A percentile compares a stretch with the other conserved stretches of the same genome.
phyloP scores from a whole-genome alignment of 1,140 invertebrate genomes.

The Ericerus pela region DNA sequence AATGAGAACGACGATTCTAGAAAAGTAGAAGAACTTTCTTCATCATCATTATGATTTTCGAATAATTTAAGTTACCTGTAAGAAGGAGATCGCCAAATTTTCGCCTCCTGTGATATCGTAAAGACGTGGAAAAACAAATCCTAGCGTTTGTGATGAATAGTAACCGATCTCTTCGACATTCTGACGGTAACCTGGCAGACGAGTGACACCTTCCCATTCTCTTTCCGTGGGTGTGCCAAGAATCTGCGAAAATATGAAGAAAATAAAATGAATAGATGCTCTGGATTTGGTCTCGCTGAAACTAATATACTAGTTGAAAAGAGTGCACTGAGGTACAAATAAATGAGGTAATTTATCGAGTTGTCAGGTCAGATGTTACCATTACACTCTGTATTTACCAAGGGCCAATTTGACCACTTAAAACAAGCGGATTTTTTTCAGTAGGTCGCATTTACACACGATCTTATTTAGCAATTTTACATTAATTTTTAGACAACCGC shows the following conservation, averaged over 20 bases:
- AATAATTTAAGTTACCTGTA: constrained; percentile 38
- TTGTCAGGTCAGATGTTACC: neutral
- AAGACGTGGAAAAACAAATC: constrained; percentile 71
- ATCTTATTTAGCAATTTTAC: neutral
- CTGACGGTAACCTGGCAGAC: constrained; percentile 68
- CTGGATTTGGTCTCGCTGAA: too few relatives aligned
- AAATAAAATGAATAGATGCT: constrained; percentile 7
- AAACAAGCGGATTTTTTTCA: too few relatives aligned
- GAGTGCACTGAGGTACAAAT: too few relatives aligned
- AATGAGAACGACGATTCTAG: neutral
- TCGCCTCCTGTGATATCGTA: constrained; percentile 77
- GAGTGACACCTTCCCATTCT: constrained; percentile 75
- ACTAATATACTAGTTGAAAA: too few relatives aligned
- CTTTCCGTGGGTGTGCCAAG: constrained; percentile 83
- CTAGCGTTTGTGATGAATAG: constrained; percentile 62
- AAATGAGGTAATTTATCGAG: too few relatives aligned
- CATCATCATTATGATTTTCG: neutral
- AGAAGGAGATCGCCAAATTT: constrained; percentile 63
- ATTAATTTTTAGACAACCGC: neutral
- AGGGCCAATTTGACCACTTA: too few relatives aligned
- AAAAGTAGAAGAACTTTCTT: neutral
- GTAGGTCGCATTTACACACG: neutral
- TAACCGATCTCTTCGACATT: constrained; percentile 50
- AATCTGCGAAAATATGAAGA: constrained; percentile 36
- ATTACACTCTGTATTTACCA: too few relatives aligned